Percentiles rank a stretch among this genome's conserved stretches.
These are phyloP conservation scores for Crepidodera aurea DNA, from an alignment of 2,888 invertebrate genomes.

Conservation along the genomic window DNA sequence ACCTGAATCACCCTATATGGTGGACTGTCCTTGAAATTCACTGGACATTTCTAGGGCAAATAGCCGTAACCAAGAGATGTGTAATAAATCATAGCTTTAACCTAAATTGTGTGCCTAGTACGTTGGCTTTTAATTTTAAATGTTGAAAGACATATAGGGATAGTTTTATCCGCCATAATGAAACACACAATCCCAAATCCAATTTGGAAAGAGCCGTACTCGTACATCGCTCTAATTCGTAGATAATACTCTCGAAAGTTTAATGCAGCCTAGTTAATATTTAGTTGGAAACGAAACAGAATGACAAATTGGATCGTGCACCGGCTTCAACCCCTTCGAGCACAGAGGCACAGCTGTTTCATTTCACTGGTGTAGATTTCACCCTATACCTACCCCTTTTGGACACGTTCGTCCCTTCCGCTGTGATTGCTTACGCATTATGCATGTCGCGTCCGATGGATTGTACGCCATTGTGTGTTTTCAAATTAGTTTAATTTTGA, in stretches of 20 bases:
- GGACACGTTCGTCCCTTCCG: slow-evolving; percentile 50
- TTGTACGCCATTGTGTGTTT: slow-evolving; percentile 37
- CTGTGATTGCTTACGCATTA: slow-evolving; percentile 62
- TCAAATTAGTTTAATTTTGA: slow-evolving; percentile 43
- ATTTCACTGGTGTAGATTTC: slow-evolving; percentile 52
- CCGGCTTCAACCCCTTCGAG: slow-evolving; percentile 52
- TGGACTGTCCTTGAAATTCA: too few relatives aligned
- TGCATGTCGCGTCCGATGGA: slow-evolving; percentile 59
- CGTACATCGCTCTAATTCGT: slow-evolving; percentile 27
- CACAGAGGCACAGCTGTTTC: slow-evolving; percentile 58
- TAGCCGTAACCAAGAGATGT: too few relatives aligned
- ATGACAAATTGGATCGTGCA: slow-evolving; percentile 53
- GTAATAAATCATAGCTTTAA: too few relatives aligned
- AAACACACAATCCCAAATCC: slow-evolving; percentile 23
- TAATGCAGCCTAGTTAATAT: slow-evolving; percentile 48
- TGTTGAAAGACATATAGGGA: not conserved
- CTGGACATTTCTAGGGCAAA: too few relatives aligned
- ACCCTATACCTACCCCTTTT: slow-evolving; percentile 35
- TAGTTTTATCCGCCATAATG: not conserved
- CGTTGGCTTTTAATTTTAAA: not conserved
- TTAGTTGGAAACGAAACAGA: slow-evolving; percentile 50
- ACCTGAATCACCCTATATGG: too few relatives aligned
- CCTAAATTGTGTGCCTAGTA: too few relatives aligned
- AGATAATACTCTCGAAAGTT: slow-evolving; percentile 35
- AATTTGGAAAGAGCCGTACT: slow-evolving; percentile 24